Percentiles rank a stretch among this genome's conserved stretches.
These are phyloP conservation scores for Erinaceus europaeus DNA, from an alignment of 2,113 vertebrate genomes.

Conservation along the genomic window DNA sequence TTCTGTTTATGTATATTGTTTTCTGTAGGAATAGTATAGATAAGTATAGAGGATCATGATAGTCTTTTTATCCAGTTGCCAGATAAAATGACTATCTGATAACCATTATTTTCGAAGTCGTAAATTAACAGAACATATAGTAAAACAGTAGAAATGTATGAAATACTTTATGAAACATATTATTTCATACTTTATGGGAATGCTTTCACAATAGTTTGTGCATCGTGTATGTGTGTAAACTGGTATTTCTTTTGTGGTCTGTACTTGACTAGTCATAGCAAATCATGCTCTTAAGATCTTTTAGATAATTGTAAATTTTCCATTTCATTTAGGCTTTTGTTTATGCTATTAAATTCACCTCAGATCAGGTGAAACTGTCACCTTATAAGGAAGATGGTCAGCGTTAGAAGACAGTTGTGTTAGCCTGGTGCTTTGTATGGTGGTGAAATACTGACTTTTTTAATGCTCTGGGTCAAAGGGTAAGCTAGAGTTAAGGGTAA, in stretches of 20 bases:
- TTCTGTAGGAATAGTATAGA: conserved; percentile 41
- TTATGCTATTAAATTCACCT: neutral
- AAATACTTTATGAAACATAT: too few species aligned
- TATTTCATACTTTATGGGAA: conserved; percentile 39
- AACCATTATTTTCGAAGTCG: conserved; percentile 37
- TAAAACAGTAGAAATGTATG: conserved; percentile 34
- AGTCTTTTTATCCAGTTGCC: conserved; percentile 58
- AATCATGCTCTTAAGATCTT: conserved; percentile 21
- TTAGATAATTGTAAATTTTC: conserved; percentile 27
- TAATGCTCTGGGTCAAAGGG: neutral
- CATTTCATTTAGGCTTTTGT: conserved; percentile 29
- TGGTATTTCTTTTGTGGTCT: conserved; percentile 14
- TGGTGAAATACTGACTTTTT: neutral
- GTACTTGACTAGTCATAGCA: neutral
- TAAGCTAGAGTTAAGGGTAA: neutral
- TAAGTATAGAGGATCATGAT: conserved; percentile 20
- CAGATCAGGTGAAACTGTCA: neutral
- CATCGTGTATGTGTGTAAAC: conserved; percentile 32
- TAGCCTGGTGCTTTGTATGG: neutral
- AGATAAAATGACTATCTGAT: conserved; percentile 58
- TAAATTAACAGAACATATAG: conserved; percentile 51
- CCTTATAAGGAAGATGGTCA: neutral
- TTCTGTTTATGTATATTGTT: conserved; percentile 7
- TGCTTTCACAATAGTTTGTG: neutral
- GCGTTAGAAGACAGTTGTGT: neutral